Base-by-base conservation (phyloP, 2,113 vertebrate genomes). In the Channa maculata region DNA sequence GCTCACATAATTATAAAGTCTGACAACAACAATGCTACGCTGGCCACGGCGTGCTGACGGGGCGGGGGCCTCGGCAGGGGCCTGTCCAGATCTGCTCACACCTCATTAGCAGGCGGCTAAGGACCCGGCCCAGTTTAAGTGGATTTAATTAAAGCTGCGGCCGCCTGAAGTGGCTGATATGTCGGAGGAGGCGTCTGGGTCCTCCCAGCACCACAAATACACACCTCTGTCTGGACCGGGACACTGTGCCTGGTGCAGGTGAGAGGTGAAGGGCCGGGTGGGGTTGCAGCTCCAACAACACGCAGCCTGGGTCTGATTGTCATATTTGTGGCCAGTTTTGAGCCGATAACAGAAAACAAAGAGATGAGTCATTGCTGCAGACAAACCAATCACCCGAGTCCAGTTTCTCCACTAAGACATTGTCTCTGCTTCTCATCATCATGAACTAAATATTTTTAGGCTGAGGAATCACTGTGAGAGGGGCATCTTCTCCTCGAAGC, bases 121-220 rank as follows among this genome's bases (percentile, higher is more conserved):
- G 50, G 70, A 65, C n/a, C 57, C 45, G 2, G 45, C 44, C 46
- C 1, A 4, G 78, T 5, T 83, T 79, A 80, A 8, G 9, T 4
- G 65, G 84, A 79, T 91, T 84, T 86, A 82, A 62, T 75, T 83
- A 80, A 85, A 82, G 74, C 54, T 58, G 83, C 36, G 71, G 74
- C 77, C 15, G 14, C 75, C 77, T 74, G 50, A 67, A 49, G 55
- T n/a, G 85, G 86, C 86, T 84, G 78, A 24, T 24, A 24, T 24
- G 24, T 24, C 24, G 24, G 24, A 24, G 24, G 24, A 24, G 24
- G 24, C 24, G 85, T 87, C 86, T 84, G 78, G 66, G 24, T 84
- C 86, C 67, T 11, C 77, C 63, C 77, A 43, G 34, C n/a, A 46
- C 44, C 33, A 57, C 71, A 70, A 38, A 58, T 45, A 48, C 37